phyloP scores from a whole-genome alignment of 2,797 vertebrate genomes.

The Podarcis siculus region DNA sequence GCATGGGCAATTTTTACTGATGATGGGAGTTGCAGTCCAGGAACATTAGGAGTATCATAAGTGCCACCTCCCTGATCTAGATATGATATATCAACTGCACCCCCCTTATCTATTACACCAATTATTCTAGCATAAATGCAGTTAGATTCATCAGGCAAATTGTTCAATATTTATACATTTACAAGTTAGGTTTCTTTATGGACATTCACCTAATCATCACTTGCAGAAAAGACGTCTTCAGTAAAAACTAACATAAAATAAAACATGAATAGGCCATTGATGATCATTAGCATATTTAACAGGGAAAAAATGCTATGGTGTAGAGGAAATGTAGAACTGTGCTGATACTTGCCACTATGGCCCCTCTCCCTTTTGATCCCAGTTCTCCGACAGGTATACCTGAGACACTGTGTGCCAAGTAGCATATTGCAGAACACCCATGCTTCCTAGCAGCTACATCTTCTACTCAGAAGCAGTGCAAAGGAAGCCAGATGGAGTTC shows the following conservation, averaged over 20 bases:
- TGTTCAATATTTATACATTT: background rate
- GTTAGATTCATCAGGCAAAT: background rate
- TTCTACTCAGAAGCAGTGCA: background rate
- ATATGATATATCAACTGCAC: background rate
- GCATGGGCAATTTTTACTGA: background rate
- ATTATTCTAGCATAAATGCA: background rate
- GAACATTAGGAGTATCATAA: background rate
- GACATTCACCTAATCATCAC: background rate
- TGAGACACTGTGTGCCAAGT: background rate
- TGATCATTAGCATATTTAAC: background rate
- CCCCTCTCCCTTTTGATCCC: background rate
- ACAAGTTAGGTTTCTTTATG: background rate
- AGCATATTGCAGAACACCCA: background rate
- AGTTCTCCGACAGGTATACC: background rate
- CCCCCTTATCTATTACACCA: background rate
- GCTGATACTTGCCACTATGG: background rate
- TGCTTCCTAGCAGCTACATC: background rate
- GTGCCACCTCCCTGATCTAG: background rate
- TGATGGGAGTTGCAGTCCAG: background rate
- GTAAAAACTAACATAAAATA: background rate
- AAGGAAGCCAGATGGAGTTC: background rate
- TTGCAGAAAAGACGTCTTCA: background rate
- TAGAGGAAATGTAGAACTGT: background rate
- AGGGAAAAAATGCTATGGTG: background rate
- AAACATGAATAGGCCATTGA: background rate